Base-by-base conservation (phyloP, 2,888 invertebrate genomes). In the Agrenia bidenticulata region DNA sequence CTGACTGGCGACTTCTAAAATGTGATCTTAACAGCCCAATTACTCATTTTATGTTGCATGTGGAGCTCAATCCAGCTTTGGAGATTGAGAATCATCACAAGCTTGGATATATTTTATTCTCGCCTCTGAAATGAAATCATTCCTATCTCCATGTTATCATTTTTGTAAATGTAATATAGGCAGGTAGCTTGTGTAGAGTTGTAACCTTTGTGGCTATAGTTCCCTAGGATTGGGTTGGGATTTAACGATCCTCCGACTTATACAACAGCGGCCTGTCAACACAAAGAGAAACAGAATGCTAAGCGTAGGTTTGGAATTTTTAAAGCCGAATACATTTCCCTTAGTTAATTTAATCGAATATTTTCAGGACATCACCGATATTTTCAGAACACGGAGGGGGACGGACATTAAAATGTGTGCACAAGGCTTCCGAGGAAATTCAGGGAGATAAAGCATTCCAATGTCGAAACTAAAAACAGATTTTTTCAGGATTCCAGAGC, bases 271-370 rank as follows among this genome's bases (percentile, higher is more conserved):
- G 41, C 39, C 39, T 57, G 57, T 57, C 57, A 57, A 4, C 41
- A 41, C 57, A 57, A 41, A 57, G 41, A 57, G 19, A 21, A 57
- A 57, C 39, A 57, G n/a, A 41, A 21, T 39, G 21, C 19, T 5
- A 57, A n/a, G 58, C 42, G 58, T 58, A 45, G 58, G 58, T 45
- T 58, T 58, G 58, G 58, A 58, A 58, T 58, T 58, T 57, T 45
- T 9, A 23, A 26, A 58, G 49, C 23, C 45, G 41, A 42, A 58
- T 58, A 45, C 7, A 57, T 57, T 41, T 57, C 39, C 41, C 27
- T 2, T 2, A 37, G 23, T 21, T 5, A 23, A 51, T 51, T 51
- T 13, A 51, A 13, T 51, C 51, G 19, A 24, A 51, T 51, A 23
- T 15, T 15, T 23, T 24, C 5, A 21, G 5, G 7, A 24, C 2